Conservation (phyloP, 1,140 invertebrate genomes). For the Pseudomyrmex concolor region DNA sequence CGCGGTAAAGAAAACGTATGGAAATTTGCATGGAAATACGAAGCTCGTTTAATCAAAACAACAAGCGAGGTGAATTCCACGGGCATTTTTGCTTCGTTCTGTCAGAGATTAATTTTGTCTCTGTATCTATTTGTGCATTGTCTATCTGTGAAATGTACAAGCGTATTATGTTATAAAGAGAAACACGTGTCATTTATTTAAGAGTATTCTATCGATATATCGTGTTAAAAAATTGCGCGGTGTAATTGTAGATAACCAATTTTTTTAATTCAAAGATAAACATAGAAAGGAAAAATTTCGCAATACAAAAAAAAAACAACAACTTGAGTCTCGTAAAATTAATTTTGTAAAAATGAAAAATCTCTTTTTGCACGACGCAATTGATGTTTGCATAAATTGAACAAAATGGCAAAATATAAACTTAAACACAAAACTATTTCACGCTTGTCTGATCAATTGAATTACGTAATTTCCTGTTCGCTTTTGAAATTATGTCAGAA, state of each 20-base stretch:
- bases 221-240: background rate
- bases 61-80: conserved; percentile 39
- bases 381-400: background rate
- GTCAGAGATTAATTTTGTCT: conserved; percentile 40
- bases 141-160: conserved; percentile 17
- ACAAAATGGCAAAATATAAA: too few relatives aligned
- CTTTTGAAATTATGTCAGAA: too few relatives aligned
- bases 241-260: conserved; percentile 9
- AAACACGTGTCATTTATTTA: too few relatives aligned
- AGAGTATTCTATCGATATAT: background rate
- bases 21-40: conserved; percentile 52
- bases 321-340: too few relatives aligned
- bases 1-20: conserved; percentile 49
- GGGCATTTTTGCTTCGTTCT: conserved; percentile 31
- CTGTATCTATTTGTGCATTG: conserved; percentile 18
- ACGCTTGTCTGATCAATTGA: too few relatives aligned
- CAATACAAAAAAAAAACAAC: too few relatives aligned
- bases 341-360: too few relatives aligned
- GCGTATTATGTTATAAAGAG: background rate
- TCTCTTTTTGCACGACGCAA: too few relatives aligned
- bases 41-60: conserved; percentile 49
- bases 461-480: too few relatives aligned
- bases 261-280: too few relatives aligned
- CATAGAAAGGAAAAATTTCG: too few relatives aligned
- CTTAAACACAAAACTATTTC: too few relatives aligned